Conservation (phyloP, 2,113 vertebrate species). For the Vidua chalybeata region DNA sequence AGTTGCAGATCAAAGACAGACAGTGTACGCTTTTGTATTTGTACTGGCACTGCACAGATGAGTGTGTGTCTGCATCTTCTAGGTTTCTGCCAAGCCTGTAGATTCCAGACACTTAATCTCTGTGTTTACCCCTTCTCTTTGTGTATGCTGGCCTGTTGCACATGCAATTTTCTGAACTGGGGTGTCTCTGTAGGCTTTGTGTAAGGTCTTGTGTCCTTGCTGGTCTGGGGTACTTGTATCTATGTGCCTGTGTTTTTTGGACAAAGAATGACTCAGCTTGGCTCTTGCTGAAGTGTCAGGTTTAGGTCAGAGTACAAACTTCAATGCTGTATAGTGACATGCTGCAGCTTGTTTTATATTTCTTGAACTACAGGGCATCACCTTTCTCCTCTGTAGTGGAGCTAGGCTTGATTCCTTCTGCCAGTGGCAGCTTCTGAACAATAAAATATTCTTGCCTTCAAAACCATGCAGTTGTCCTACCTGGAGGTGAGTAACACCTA, state of each 20-base stretch:
- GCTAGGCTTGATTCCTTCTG: not conserved
- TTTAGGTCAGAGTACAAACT: not conserved
- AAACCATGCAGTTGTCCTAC: not conserved
- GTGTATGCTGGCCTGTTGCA: not conserved
- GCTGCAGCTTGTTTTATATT: not conserved
- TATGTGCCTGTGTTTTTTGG: not conserved
- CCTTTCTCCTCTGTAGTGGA: not conserved
- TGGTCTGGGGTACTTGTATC: not conserved
- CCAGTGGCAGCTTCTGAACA: not conserved
- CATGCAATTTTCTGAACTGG: not conserved
- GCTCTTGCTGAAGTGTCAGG: not conserved
- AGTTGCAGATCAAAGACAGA: not conserved
- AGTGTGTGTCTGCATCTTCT: not conserved
- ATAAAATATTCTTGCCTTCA: not conserved
- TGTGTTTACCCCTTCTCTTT: not conserved
- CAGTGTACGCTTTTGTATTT: rapidly evolving
- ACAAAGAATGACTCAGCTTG: not conserved
- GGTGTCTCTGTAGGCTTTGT: not conserved
- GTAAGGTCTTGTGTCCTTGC: not conserved
- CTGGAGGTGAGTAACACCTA: not conserved
- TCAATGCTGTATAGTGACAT: not conserved
- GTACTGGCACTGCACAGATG: not conserved
- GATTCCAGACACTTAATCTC: not conserved
- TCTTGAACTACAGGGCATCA: not conserved
- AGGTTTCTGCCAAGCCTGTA: not conserved